Conservation (phyloP, 2,888 invertebrate genomes). For the Clusia tigrina region DNA sequence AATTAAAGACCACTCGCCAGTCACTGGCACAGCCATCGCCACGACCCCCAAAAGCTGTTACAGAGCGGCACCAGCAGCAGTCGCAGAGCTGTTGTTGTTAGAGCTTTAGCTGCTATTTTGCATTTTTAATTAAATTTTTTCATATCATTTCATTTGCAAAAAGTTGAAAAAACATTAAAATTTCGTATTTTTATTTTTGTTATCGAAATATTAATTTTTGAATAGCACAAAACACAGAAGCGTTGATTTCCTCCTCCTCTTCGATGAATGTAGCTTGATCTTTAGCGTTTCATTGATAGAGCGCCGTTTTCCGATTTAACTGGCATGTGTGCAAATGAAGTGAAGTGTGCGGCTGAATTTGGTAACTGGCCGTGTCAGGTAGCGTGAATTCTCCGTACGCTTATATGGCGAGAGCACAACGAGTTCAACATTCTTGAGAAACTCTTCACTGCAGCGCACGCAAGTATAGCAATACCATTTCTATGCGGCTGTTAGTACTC, state of each 20-base stretch:
- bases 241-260: constrained; percentile 1
- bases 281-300: neutral
- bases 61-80: constrained; percentile 24
- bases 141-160: neutral
- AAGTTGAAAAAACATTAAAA: neutral
- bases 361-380: constrained; percentile 55
- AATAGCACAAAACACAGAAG: neutral
- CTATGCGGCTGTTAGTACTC: too few relatives aligned
- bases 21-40: too few relatives aligned
- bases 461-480: too few relatives aligned
- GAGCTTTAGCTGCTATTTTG: constrained; percentile 38
- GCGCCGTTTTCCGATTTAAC: neutral
- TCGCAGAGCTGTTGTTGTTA: too few relatives aligned
- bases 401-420: constrained; percentile 54
- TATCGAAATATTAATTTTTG: neutral
- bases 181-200: neutral
- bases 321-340: neutral
- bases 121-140: constrained; percentile 44
- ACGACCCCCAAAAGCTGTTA: constrained; percentile 16
- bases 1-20: neutral
- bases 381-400: constrained; percentile 39
- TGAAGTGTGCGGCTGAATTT: constrained; percentile 15
- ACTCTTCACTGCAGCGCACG: too few relatives aligned
- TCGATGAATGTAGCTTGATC: constrained; percentile 14
- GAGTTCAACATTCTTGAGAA: neutral